phyloP scores from a whole-genome alignment of 92 coral and sea anemone genomes.

The Umimayanthus kanabou region DNA sequence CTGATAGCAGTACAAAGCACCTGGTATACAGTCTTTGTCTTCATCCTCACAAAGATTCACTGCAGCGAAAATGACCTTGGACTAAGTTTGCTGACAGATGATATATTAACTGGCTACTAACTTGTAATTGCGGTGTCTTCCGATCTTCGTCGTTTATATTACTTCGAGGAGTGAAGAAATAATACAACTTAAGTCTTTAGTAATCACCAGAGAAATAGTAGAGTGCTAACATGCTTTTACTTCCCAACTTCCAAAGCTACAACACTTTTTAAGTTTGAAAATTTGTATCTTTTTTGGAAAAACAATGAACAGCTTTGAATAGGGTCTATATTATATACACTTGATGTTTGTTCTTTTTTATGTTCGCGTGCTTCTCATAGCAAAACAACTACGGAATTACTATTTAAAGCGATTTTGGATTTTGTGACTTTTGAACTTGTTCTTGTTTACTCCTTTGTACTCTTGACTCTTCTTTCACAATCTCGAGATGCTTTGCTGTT shows the following conservation, averaged over 20 bases:
- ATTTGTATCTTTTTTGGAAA: too few species aligned
- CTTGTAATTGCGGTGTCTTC: too few species aligned
- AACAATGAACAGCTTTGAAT: background rate
- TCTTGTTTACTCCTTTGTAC: background rate
- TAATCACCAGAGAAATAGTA: background rate
- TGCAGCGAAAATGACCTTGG: background rate
- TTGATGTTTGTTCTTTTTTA: too few species aligned
- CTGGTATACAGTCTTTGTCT: too few species aligned
- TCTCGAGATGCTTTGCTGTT: too few species aligned
- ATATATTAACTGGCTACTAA: background rate
- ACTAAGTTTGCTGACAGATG: background rate
- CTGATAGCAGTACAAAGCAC: too few species aligned
- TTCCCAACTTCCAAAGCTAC: background rate
- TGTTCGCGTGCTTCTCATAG: background rate
- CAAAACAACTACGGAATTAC: background rate
- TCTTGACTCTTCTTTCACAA: background rate
- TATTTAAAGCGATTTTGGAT: background rate
- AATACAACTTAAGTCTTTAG: background rate
- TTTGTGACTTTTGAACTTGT: background rate
- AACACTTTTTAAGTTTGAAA: background rate
- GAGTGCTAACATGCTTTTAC: too few species aligned
- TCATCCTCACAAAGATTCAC: too few species aligned
- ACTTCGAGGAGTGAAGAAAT: too few species aligned
- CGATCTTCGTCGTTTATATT: too few species aligned
- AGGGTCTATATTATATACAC: background rate